Evolutionary conservation across 2,797 vertebrate species (phyloP).

Genomic region (Balearica regulorum): DNA sequence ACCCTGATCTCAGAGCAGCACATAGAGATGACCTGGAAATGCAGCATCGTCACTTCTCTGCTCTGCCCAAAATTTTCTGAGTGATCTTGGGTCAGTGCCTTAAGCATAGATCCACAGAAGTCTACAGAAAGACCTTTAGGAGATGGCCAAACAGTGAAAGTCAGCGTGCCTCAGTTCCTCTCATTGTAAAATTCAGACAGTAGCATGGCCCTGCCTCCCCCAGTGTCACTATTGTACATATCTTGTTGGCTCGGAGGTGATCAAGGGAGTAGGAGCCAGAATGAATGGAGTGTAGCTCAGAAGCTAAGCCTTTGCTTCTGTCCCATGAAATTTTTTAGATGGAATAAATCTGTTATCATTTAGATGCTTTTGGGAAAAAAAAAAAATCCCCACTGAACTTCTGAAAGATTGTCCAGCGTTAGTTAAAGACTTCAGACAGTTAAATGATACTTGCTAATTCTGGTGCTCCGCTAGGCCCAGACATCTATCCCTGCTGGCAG

Average conservation of each 20-base stretch:
- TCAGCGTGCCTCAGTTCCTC: not conserved
- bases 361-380: not conserved
- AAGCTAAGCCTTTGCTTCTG: not conserved
- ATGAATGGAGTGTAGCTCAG: not conserved
- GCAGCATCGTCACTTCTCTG: not conserved
- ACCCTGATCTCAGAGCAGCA: not conserved
- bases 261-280: not conserved
- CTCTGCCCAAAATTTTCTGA: not conserved
- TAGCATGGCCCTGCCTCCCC: not conserved
- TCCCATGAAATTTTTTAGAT: not conserved
- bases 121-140: not conserved
- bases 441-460: conserved; percentile 63
- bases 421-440: conserved; percentile 37
- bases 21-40: not conserved
- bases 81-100: not conserved
- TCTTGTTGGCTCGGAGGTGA: not conserved
- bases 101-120: not conserved
- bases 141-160: not conserved
- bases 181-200: not conserved
- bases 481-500: conserved; percentile 56
- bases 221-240: not conserved
- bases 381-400: not conserved
- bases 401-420: not conserved
- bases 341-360: not conserved
- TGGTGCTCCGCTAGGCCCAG: conserved; percentile 30